These are phyloP conservation scores for Kryptolebias ocellatus DNA, from an alignment of 2,797 vertebrate species.

Conservation along the genomic window DNA sequence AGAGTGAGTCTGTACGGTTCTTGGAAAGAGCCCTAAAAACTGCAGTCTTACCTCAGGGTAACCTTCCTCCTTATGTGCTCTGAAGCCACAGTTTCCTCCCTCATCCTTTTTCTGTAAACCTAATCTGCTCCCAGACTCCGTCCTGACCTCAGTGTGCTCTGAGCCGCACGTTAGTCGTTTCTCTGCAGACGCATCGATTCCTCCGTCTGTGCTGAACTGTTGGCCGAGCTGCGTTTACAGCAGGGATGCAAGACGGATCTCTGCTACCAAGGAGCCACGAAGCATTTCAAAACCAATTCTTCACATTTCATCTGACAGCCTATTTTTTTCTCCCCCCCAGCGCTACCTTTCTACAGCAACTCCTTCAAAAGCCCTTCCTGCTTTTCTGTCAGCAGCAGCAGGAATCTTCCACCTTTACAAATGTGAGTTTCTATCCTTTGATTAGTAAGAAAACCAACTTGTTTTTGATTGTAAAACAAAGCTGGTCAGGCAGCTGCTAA, in stretches of 20 bases:
- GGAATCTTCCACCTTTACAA: conserved; percentile 28
- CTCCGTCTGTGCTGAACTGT: not conserved
- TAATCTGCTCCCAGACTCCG: conserved; percentile 25
- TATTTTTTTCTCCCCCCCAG: not conserved
- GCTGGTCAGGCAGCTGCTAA: no score
- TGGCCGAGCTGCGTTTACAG: conserved; percentile 25
- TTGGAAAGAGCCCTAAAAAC: no score
- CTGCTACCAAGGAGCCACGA: conserved; percentile 45
- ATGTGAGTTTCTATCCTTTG: conserved; percentile 10
- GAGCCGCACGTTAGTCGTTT: conserved; percentile 21
- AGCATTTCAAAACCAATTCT: conserved; percentile 50
- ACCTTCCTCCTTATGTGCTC: conserved; percentile 25
- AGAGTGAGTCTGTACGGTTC: no score
- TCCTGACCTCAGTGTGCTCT: conserved; percentile 9
- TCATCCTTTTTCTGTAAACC: conserved; percentile 45
- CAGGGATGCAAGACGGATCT: conserved; percentile 23
- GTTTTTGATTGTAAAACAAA: no score
- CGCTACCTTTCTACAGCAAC: conserved; percentile 34
- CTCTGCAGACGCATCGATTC: conserved; percentile 27
- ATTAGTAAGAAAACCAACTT: not conserved
- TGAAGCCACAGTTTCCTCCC: conserved; percentile 36
- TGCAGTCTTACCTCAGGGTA: no score
- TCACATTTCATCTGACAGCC: conserved; percentile 39
- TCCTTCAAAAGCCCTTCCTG: conserved; percentile 45
- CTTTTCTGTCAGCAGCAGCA: conserved; percentile 27